phyloP scores from a whole-genome alignment of 1,140 invertebrate genomes.

The Oscheius sp. region DNA sequence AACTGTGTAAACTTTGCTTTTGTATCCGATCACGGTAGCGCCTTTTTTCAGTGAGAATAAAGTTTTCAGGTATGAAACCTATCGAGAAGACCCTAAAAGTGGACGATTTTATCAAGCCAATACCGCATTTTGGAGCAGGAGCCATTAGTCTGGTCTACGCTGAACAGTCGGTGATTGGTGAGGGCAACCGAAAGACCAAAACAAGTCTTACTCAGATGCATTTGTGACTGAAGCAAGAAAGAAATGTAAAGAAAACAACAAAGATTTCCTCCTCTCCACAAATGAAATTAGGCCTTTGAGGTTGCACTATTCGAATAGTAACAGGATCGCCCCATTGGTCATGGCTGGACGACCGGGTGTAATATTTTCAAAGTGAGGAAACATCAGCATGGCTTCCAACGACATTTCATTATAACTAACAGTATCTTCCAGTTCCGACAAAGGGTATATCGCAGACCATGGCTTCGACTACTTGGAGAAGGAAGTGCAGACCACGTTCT shows the following conservation, averaged over 20 bases:
- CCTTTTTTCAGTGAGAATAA: too few species aligned
- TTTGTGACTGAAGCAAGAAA: too few species aligned
- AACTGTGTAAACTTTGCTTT: background rate
- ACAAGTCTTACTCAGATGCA: too few species aligned
- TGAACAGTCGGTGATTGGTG: too few species aligned
- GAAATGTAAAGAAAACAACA: background rate
- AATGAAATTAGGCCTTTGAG: background rate
- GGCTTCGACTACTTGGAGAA: background rate
- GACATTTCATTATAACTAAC: too few species aligned
- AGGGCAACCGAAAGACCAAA: too few species aligned
- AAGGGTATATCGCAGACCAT: background rate
- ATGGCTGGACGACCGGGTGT: background rate
- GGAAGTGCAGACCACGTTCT: background rate
- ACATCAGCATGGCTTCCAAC: too few species aligned
- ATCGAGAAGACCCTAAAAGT: background rate
- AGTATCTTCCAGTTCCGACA: too few species aligned
- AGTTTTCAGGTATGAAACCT: background rate
- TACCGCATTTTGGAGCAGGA: too few species aligned
- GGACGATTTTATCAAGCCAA: too few species aligned
- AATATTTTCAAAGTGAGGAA: background rate
- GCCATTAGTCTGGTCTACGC: too few species aligned
- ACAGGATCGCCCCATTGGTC: background rate
- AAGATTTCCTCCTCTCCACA: background rate
- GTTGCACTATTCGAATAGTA: background rate
- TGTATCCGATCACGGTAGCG: background rate